A percentile compares a stretch with the other conserved stretches of the same genome.
phyloP scores from a whole-genome alignment of 1,140 invertebrate genomes.

The Globodera rostochiensis region DNA sequence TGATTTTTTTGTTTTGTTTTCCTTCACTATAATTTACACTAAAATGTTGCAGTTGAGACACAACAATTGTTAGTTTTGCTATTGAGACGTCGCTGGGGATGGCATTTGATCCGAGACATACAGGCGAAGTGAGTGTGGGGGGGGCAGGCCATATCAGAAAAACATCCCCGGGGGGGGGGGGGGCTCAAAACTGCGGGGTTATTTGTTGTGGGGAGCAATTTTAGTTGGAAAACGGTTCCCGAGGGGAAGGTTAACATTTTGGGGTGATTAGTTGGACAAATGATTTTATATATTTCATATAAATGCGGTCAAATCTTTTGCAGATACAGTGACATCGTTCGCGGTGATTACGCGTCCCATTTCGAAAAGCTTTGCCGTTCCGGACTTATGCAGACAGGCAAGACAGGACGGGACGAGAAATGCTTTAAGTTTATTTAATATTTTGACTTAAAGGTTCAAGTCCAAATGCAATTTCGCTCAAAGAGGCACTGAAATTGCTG shows the following conservation, averaged over 20 bases:
- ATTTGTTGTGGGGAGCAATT: neutral
- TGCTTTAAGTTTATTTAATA: neutral
- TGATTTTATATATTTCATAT: neutral
- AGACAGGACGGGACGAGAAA: neutral
- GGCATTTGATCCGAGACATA: constrained; percentile 22
- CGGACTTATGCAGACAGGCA: constrained; percentile 6
- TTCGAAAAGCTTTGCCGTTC: neutral
- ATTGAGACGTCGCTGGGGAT: constrained; percentile 32
- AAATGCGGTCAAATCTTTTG: neutral
- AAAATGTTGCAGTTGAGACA: constrained; percentile 8
- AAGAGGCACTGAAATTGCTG: constrained; percentile 26
- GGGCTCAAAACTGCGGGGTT: neutral
- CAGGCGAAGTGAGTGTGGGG: constrained; percentile 3
- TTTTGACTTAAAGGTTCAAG: constrained; percentile 1
- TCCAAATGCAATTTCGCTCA: constrained; percentile 6
- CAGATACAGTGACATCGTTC: neutral
- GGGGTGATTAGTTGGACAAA: neutral
- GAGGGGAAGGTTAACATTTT: no score
- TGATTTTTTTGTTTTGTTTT: neutral
- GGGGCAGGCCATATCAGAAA: constrained; percentile 1
- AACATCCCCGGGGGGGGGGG: constrained; percentile 1
- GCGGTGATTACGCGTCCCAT: constrained; percentile 18
- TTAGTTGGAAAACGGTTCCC: neutral
- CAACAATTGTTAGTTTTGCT: constrained; percentile 35
- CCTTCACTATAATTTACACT: neutral